phyloP scores from a whole-genome alignment of 2,113 vertebrate species.

The Mandrillus leucophaeus region DNA sequence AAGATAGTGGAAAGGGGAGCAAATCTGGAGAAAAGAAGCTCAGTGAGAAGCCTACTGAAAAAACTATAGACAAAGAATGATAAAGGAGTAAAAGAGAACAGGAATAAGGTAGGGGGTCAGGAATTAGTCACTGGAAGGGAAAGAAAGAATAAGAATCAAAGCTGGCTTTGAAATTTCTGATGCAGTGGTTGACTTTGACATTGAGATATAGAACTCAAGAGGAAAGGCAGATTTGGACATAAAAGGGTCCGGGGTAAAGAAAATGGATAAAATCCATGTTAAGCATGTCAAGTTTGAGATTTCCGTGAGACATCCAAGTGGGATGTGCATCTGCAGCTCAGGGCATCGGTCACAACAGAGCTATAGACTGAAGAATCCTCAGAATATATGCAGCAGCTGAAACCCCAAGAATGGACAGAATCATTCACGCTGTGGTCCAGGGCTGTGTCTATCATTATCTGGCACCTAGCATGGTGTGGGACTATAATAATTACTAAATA shows the following conservation, averaged over 20 bases:
- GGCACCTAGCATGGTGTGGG: neutral
- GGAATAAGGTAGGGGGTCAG: neutral
- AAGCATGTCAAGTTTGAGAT: neutral
- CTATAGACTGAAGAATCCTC: neutral
- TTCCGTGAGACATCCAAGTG: neutral
- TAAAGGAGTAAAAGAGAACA: neutral
- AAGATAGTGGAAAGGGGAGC: neutral
- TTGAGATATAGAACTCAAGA: neutral
- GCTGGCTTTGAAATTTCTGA: neutral
- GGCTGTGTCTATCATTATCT: neutral
- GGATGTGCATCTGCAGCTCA: neutral
- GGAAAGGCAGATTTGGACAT: neutral
- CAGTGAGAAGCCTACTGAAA: neutral
- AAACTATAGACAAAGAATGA: neutral
- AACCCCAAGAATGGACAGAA: neutral
- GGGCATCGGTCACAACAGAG: neutral
- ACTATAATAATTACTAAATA: neutral
- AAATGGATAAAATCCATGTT: neutral
- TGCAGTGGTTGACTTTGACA: neutral
- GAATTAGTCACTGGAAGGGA: neutral
- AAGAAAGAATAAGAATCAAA: neutral
- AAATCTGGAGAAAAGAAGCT: neutral
- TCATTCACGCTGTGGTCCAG: neutral
- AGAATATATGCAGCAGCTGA: neutral
- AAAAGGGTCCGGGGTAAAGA: no score